phyloP scores from a whole-genome alignment of 2,888 invertebrate species.

The Lepetodrilus schrolli region DNA sequence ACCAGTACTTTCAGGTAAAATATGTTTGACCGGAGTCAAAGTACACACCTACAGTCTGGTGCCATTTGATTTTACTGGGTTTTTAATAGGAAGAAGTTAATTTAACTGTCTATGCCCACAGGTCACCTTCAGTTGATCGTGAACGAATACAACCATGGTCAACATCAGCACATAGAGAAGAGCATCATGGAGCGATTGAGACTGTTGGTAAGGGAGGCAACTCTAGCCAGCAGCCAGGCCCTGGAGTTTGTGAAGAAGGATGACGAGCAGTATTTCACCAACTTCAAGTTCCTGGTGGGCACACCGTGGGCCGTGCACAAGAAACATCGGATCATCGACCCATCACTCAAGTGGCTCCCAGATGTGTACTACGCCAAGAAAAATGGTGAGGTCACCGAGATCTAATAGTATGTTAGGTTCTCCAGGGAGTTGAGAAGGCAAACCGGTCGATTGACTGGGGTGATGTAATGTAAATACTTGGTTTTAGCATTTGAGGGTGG shows the following conservation, averaged over 20 bases:
- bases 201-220: slow-evolving; percentile 43
- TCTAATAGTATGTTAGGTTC: no score
- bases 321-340: slow-evolving; percentile 42
- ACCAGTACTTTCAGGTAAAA: no score
- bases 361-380: slow-evolving; percentile 37
- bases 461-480: no score
- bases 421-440: no score
- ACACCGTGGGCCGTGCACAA: slow-evolving; percentile 51
- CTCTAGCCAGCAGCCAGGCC: slow-evolving; percentile 45
- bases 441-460: no score
- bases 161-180: slow-evolving; percentile 42
- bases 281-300: slow-evolving; percentile 43
- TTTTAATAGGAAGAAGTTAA: no score
- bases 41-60: no score
- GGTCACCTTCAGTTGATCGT: slow-evolving; percentile 50
- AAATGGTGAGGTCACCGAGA: slow-evolving; percentile 35
- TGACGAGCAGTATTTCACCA: slow-evolving; percentile 57
- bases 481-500: no score
- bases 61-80: no score
- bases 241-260: slow-evolving; percentile 54
- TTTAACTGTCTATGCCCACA: no score
- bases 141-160: slow-evolving; percentile 42
- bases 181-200: slow-evolving; percentile 43
- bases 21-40: no score
- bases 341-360: slow-evolving; percentile 46